These are phyloP conservation scores for Brachionus calyciflorus DNA, from an alignment of 1,140 invertebrate species.

Conservation along the genomic window DNA sequence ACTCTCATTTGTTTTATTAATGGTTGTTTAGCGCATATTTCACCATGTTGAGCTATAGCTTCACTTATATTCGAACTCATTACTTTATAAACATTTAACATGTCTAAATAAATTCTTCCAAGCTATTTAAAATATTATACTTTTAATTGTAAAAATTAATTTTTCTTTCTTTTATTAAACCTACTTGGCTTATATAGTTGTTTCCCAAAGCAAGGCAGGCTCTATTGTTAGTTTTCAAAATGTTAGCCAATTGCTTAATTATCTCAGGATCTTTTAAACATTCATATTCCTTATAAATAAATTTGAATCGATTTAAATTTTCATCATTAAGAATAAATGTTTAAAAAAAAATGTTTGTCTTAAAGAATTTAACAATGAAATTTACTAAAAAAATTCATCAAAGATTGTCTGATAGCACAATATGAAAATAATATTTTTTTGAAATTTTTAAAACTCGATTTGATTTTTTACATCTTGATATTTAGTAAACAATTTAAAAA, in stretches of 20 bases:
- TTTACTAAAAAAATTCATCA: no score
- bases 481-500: no score
- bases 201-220: conserved; percentile 95
- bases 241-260: conserved; percentile 93
- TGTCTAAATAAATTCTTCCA: conserved; percentile 69
- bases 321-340: no score
- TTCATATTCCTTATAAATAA: conserved; percentile 93
- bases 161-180: neutral
- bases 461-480: no score
- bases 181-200: conserved; percentile 80
- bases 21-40: conserved; percentile 91
- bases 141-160: no score
- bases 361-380: no score
- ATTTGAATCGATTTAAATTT: no score
- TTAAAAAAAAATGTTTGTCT: no score
- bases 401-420: no score
- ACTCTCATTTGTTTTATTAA: conserved; percentile 96
- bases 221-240: conserved; percentile 96
- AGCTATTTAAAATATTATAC: conserved; percentile 58
- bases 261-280: conserved; percentile 91
- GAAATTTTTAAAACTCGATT: no score
- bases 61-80: conserved; percentile 97
- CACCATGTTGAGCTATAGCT: conserved; percentile 89
- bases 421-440: no score
- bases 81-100: conserved; percentile 98